Conservation (phyloP, 2,113 vertebrate genomes). For the Mola mola region DNA sequence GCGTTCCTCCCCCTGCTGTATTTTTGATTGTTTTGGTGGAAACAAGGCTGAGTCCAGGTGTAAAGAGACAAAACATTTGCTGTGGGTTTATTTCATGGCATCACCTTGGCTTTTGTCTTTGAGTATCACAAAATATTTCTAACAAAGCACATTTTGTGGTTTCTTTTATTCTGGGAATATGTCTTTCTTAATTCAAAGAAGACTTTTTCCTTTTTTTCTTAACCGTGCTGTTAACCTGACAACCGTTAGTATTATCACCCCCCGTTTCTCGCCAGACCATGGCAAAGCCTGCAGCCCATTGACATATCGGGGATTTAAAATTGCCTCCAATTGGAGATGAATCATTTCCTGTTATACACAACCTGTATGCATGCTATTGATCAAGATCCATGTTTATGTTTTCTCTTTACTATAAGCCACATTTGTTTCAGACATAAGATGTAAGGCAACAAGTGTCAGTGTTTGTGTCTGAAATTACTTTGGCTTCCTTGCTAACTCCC, state of each 20-base stretch:
- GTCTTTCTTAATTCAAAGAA: background rate
- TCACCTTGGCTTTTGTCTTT: constrained; percentile 48
- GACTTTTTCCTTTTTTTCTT: background rate
- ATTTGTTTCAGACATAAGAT: constrained; percentile 25
- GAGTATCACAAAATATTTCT: no score
- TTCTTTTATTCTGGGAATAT: no score
- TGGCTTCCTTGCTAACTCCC: constrained; percentile 21
- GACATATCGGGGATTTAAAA: constrained; percentile 2
- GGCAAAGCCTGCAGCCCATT: constrained; percentile 11
- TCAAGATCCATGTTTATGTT: no score
- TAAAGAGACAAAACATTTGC: constrained; percentile 62
- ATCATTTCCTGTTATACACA: no score
- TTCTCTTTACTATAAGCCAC: constrained; percentile 9
- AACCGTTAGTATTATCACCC: constrained; percentile 3
- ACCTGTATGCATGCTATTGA: no score
- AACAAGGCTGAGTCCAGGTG: constrained; percentile 24
- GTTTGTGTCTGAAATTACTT: constrained; percentile 37
- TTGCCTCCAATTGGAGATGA: constrained; percentile 26
- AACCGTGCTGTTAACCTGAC: constrained; percentile 57
- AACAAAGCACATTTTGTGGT: constrained; percentile 33
- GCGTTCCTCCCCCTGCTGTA: background rate
- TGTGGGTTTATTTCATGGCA: constrained; percentile 72
- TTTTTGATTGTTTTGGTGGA: constrained; percentile 58
- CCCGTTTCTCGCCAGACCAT: constrained; percentile 29
- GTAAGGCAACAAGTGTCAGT: no score